Conservation (phyloP, 2,113 vertebrate species). For the Xiphophorus maculatus region DNA sequence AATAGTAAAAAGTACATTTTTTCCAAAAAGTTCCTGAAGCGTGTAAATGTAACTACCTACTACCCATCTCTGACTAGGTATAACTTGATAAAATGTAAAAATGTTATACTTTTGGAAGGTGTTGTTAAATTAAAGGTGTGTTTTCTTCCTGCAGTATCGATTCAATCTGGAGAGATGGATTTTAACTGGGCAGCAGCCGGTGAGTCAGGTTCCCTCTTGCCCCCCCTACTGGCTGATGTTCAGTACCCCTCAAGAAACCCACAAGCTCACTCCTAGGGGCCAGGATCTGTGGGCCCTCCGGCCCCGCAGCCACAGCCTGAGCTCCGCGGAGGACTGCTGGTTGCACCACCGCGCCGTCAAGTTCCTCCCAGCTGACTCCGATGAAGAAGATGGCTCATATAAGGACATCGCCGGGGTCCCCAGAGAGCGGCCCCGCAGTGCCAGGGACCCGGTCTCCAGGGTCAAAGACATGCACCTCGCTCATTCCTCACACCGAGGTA, state of each 20-base stretch:
- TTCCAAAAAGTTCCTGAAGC: too few species aligned
- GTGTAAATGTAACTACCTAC: too few species aligned
- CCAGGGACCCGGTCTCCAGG: conserved; percentile 45
- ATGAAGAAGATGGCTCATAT: conserved; percentile 74
- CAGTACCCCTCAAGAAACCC: conserved; percentile 54
- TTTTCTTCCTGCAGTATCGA: conserved; percentile 79
- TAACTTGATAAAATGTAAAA: too few species aligned
- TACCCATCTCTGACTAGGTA: too few species aligned
- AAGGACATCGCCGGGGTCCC: conserved; percentile 73
- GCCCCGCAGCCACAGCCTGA: conserved; percentile 80
- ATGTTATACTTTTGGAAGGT: too few species aligned
- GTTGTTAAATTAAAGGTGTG: too few species aligned
- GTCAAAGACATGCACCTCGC: conserved; percentile 48
- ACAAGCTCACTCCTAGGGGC: conserved; percentile 2
- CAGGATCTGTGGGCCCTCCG: conserved; percentile 46
- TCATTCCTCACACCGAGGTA: conserved; percentile 35
- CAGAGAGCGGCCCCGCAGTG: conserved; percentile 41
- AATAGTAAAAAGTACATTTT: too few species aligned
- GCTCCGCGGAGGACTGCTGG: conserved; percentile 51
- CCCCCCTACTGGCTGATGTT: conserved; percentile 90
- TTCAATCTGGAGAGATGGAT: conserved; percentile 88
- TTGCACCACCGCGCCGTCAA: conserved; percentile 48
- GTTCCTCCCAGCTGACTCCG: conserved; percentile 53
- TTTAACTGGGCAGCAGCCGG: conserved; percentile 76
- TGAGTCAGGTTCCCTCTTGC: conserved; percentile 78